A percentile compares a stretch with the other conserved stretches of the same genome.
These are phyloP conservation scores for Sebastes reedi DNA, from an alignment of 2,797 vertebrate genomes.

Conservation along the genomic window DNA sequence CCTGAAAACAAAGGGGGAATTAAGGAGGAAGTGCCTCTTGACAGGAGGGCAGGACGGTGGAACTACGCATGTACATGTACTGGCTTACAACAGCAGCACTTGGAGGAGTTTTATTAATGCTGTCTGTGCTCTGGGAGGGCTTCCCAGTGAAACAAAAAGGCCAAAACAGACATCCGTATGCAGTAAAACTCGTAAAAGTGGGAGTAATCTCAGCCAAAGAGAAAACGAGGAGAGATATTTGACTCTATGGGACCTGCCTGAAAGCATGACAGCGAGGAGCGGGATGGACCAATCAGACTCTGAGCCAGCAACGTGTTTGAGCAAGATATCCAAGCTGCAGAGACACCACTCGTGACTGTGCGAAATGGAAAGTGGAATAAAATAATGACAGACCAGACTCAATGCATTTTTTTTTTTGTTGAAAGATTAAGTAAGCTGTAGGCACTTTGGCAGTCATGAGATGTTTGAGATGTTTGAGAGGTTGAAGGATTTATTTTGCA, in stretches of 20 bases:
- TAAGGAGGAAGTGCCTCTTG: not conserved
- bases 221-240: not conserved
- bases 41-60: conserved; percentile 9
- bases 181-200: not conserved
- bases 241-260: conserved; percentile 11
- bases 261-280: not conserved
- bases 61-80: conserved; percentile 9
- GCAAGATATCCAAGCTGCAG: conserved; percentile 41
- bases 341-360: not conserved
- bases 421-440: conserved; percentile 4
- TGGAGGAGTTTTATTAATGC: not conserved
- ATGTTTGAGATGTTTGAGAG: conserved; percentile 14
- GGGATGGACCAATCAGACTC: conserved; percentile 19
- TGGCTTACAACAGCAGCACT: conserved; percentile 25
- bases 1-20: not conserved
- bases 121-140: not conserved
- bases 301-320: conserved; percentile 42
- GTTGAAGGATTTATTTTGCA: conserved; percentile 37
- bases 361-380: conserved; percentile 65
- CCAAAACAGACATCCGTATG: not conserved
- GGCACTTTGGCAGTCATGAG: conserved; percentile 15
- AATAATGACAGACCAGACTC: conserved; percentile 54
- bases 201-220: not conserved
- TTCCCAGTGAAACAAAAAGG: not conserved
- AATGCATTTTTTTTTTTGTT: not conserved